Percentiles rank a stretch among this genome's conserved stretches.
phyloP scores from a whole-genome alignment of 2,113 vertebrate species.

The Jaculus jaculus region DNA sequence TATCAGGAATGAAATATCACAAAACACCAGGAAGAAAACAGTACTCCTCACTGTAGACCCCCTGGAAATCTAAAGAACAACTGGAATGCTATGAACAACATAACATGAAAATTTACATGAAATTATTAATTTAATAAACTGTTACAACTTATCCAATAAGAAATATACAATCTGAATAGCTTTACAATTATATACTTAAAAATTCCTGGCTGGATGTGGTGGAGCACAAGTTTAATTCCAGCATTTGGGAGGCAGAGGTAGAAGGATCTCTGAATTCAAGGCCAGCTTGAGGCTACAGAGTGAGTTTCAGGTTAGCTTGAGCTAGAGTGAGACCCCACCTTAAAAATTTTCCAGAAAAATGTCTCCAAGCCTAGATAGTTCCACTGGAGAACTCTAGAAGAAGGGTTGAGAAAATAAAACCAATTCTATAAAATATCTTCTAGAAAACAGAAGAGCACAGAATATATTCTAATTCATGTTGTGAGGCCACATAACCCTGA shows the following conservation, averaged over 20 bases:
- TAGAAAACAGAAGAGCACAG: conserved; percentile 32
- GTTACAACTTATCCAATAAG: background rate
- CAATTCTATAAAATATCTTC: conserved; percentile 43
- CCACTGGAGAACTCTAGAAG: background rate
- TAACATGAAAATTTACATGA: conserved; percentile 41
- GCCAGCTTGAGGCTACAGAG: too few species aligned
- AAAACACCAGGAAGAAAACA: background rate
- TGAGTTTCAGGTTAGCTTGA: too few species aligned
- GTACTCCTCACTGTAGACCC: background rate
- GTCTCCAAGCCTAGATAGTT: background rate
- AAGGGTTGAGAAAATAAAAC: conserved; percentile 2
- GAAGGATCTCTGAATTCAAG: too few species aligned
- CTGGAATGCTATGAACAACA: conserved; percentile 5
- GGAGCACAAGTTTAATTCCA: too few species aligned
- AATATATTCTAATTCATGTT: conserved; percentile 24
- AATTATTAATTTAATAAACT: conserved; percentile 41
- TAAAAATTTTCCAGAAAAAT: background rate
- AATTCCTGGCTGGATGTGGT: background rate
- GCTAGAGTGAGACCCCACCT: too few species aligned
- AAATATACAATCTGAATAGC: conserved; percentile 21
- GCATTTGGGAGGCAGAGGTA: too few species aligned
- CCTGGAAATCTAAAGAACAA: conserved; percentile 15
- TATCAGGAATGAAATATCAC: background rate
- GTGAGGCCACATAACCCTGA: background rate
- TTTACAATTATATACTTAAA: background rate